Evolutionary conservation across 2,888 invertebrate genomes (phyloP).

Genomic region (Yponomeuta malinellus): DNA sequence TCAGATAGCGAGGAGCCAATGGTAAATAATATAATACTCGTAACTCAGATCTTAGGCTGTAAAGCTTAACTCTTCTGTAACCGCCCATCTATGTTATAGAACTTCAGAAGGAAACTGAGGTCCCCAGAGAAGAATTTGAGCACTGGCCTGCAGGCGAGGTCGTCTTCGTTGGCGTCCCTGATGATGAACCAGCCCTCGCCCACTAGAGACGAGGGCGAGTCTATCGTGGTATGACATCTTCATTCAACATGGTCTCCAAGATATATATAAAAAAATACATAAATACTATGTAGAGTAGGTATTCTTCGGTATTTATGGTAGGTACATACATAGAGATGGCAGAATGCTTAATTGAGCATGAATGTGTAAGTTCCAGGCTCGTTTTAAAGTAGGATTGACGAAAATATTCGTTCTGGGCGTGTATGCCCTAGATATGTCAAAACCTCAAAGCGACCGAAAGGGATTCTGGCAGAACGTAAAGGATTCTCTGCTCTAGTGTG

Average conservation of each 20-base stretch:
- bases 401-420: no score
- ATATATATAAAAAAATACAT: no score
- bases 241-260: neutral
- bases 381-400: no score
- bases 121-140: conserved; percentile 69
- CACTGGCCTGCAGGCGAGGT: conserved; percentile 57
- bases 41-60: neutral
- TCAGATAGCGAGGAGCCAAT: conserved; percentile 56
- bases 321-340: no score
- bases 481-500: no score
- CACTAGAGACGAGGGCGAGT: conserved; percentile 43
- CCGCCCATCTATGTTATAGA: conserved; percentile 51
- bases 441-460: no score
- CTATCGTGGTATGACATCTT: conserved; percentile 27
- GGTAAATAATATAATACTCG: conserved; percentile 41
- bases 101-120: conserved; percentile 78
- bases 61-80: neutral
- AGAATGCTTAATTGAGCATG: no score
- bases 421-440: no score
- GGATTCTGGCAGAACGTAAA: no score
- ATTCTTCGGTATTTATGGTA: no score
- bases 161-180: conserved; percentile 61
- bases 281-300: no score
- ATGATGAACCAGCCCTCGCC: conserved; percentile 56
- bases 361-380: no score